phyloP scores from a whole-genome alignment of 1,140 invertebrate species.

The Mylabris phalerata region DNA sequence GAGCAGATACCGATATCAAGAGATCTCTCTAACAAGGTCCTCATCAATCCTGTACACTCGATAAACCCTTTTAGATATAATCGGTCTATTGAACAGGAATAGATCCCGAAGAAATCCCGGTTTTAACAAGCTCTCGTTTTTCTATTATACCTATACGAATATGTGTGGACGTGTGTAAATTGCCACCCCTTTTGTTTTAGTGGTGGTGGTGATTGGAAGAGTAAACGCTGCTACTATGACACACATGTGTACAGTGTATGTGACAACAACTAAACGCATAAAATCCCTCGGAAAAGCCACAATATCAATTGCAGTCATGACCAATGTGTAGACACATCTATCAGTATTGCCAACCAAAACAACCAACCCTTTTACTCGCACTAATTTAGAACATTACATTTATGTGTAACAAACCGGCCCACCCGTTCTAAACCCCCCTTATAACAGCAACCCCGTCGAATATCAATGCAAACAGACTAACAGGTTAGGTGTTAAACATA shows the following conservation, averaged over 20 bases:
- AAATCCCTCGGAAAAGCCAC: slow-evolving; percentile 15
- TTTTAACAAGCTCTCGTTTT: slow-evolving; percentile 11
- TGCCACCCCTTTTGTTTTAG: too few species aligned
- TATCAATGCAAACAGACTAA: slow-evolving; percentile 30
- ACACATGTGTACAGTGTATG: too few species aligned
- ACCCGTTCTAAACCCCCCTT: too few species aligned
- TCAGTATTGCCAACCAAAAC: slow-evolving; percentile 24
- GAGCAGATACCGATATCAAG: too few species aligned
- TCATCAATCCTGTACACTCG: slow-evolving; percentile 24
- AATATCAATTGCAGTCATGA: slow-evolving; percentile 35
- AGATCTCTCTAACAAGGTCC: slow-evolving; percentile 16
- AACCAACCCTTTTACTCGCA: slow-evolving; percentile 18
- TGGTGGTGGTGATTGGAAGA: too few species aligned
- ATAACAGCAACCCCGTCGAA: background rate
- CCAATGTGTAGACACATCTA: slow-evolving; percentile 36
- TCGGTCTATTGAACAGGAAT: slow-evolving; percentile 20
- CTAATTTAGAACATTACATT: too few species aligned
- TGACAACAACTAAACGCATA: background rate
- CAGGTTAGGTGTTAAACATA: slow-evolving; percentile 40
- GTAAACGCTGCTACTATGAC: too few species aligned
- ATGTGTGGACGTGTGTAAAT: too few species aligned
- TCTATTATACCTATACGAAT: too few species aligned
- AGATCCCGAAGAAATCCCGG: background rate
- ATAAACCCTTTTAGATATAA: slow-evolving; percentile 23
- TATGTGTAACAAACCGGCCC: too few species aligned